Conservation (phyloP, 2,888 invertebrate genomes). For the Polyommatus icarus region DNA sequence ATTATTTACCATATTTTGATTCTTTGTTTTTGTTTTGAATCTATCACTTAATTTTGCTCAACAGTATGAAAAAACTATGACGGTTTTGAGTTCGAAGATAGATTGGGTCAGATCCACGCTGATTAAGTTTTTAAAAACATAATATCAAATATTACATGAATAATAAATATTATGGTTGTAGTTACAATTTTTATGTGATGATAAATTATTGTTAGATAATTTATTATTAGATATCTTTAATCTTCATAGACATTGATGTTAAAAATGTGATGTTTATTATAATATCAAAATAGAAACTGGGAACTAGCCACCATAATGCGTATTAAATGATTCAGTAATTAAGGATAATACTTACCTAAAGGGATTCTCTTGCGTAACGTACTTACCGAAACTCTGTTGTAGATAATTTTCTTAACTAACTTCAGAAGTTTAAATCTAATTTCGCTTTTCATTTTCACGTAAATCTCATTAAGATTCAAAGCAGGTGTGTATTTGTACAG, state of each 20-base stretch:
- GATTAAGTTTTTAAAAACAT: too few relatives aligned
- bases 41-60: background rate
- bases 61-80: too few relatives aligned
- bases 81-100: too few relatives aligned
- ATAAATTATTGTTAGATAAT: too few relatives aligned
- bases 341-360: background rate
- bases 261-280: too few relatives aligned
- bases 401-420: constrained; percentile 27
- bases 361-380: background rate
- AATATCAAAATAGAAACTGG: background rate
- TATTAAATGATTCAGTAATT: background rate
- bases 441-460: constrained; percentile 23
- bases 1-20: too few relatives aligned
- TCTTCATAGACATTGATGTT: background rate
- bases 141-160: too few relatives aligned
- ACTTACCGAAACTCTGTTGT: constrained; percentile 8
- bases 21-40: background rate
- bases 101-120: too few relatives aligned
- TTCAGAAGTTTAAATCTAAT: constrained; percentile 19
- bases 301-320: background rate
- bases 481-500: constrained; percentile 18
- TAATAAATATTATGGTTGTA: too few relatives aligned
- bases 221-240: background rate
- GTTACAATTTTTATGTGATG: too few relatives aligned
- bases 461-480: constrained; percentile 23